Percentiles rank a stretch among this genome's conserved stretches.
These are phyloP conservation scores for Heteromurus nitidus DNA, from an alignment of 2,888 invertebrate genomes.

Conservation along the genomic window DNA sequence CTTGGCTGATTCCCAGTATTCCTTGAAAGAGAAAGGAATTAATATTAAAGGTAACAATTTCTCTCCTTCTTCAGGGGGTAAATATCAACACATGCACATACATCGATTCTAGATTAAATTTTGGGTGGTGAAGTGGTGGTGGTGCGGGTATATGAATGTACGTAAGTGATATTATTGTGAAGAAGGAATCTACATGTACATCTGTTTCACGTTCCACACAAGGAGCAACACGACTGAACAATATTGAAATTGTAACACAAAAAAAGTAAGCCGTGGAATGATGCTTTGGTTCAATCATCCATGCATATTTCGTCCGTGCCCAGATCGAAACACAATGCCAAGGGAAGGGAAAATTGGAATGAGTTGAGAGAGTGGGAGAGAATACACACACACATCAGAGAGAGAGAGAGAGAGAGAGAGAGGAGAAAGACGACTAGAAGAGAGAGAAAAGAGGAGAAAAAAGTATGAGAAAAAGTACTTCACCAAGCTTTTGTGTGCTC, in stretches of 20 bases:
- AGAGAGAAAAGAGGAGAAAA: slow-evolving; percentile 23
- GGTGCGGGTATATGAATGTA: background rate
- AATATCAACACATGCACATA: background rate
- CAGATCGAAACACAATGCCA: slow-evolving; percentile 18
- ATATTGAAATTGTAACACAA: slow-evolving; percentile 13
- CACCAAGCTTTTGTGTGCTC: slow-evolving; percentile 37
- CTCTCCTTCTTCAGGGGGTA: no score
- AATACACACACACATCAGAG: background rate
- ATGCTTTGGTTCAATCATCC: slow-evolving; percentile 56
- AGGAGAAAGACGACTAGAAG: background rate
- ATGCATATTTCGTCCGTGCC: slow-evolving; percentile 52
- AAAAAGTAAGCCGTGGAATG: slow-evolving; percentile 26
- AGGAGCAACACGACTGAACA: slow-evolving; percentile 12
- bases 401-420: background rate
- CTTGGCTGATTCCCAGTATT: no score
- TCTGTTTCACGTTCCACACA: slow-evolving; percentile 24
- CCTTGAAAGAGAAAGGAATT: background rate
- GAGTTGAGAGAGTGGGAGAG: background rate
- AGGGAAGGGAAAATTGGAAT: slow-evolving; percentile 35
- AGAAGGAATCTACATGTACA: slow-evolving; percentile 22
- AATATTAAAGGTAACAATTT: background rate
- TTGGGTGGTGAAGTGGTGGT: background rate
- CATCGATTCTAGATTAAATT: slow-evolving; percentile 2
- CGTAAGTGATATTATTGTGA: background rate
- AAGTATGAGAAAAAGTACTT: slow-evolving; percentile 15